Conservation (phyloP, 2,888 invertebrate genomes). For the Megalurothrips usitatus region DNA sequence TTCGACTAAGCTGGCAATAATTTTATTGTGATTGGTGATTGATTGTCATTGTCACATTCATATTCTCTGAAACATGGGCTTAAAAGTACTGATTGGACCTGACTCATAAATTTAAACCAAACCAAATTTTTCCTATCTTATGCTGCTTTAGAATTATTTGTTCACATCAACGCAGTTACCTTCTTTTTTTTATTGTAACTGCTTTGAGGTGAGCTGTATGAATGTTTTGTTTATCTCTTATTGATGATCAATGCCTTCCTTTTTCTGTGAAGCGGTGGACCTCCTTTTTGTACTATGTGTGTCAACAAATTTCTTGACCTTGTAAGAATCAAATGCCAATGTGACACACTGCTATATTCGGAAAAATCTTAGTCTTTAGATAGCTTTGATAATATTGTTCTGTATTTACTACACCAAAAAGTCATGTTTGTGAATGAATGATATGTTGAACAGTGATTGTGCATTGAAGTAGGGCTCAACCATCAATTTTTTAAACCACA, state of each 20-base stretch:
- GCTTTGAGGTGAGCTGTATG: neutral
- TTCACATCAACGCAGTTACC: constrained; percentile 4
- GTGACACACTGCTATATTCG: constrained; percentile 7
- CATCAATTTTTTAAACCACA: neutral
- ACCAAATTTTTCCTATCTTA: neutral
- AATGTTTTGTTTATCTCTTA: neutral
- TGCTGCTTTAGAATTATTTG: neutral
- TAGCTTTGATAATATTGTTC: constrained; percentile 19
- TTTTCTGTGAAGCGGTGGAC: neutral
- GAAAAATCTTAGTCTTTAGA: constrained; percentile 17
- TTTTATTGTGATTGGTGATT: constrained; percentile 6
- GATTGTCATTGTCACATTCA: constrained; percentile 14
- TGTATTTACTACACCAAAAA: constrained; percentile 2
- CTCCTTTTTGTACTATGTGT: constrained; percentile 1
- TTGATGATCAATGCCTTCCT: constrained; percentile 7
- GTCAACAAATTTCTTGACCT: constrained; percentile 3
- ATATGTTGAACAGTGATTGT: neutral
- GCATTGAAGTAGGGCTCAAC: neutral
- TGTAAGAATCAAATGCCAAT: constrained; percentile 22
- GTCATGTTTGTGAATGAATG: neutral
- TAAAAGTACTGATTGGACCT: constrained; percentile 14
- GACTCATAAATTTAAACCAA: neutral
- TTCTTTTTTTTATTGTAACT: neutral
- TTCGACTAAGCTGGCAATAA: constrained; percentile 22
- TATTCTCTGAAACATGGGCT: constrained; percentile 13